Evolutionary conservation across 2,113 vertebrate genomes (phyloP), one percentile per base, ranked within the genome.

Genomic region (Ceyx melanurus): DNA sequence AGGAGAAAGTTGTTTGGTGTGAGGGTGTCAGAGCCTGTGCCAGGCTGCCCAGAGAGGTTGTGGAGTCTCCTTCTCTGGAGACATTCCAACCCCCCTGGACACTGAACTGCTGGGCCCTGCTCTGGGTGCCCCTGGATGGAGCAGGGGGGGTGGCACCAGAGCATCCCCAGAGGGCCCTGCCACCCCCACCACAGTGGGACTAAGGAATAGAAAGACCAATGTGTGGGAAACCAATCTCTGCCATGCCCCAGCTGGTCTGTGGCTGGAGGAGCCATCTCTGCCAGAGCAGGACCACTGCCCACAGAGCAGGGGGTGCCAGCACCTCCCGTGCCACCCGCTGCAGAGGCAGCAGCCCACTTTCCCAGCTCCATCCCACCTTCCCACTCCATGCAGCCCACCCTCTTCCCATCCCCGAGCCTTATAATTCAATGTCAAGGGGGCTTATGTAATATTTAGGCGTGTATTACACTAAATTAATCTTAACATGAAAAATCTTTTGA

Each of bases 401-500:
- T 45, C 43, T 93, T 93, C 88, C 90, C 88, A 21, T 33, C 88
- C 94, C 48, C 40, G 2, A 67, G 83, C 60, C 93, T 58, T 89
- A 97, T 98, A 97, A 97, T 17, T 98, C 97, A 98, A 94, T 97
- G 97, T 97, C 97, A 97, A 83, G 83, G 85, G 80, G 94, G 86
- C 94, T 97, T 97, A 98, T 98, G 97, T 96, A 98, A 98, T 97
- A 97, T 98, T 98, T 97, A 97, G 97, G 96, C 56, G 58, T 93
- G 96, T 95, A 97, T 97, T 98, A 97, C 96, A 97, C 95, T 93
- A 97, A 97, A 98, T 98, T 98, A 97, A 97, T 98, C 97, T 98
- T 95, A 97, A 97, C 97, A 96, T 96, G 96, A 97, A 97, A 98
- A 98, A 97, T 97, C 93, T 97, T 98, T 97, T 97, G 97, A 98